phyloP scores from a whole-genome alignment of 1,140 invertebrate species.

The Pomacea maculata region DNA sequence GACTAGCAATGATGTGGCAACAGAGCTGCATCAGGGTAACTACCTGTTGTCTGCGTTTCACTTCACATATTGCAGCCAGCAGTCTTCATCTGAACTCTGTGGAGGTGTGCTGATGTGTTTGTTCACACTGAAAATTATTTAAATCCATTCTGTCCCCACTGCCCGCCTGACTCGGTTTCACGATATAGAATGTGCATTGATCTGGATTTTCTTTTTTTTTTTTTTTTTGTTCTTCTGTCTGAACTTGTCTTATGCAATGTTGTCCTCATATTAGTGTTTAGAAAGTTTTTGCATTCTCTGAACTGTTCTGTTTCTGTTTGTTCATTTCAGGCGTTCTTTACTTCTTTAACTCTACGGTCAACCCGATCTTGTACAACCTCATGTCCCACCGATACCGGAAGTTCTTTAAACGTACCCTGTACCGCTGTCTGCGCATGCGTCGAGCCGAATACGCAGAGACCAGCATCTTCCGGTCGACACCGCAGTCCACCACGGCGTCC shows the following conservation, averaged over 20 bases:
- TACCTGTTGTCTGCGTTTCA: too few relatives aligned
- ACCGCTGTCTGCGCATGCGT: constrained; percentile 30
- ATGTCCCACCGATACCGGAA: constrained; percentile 70
- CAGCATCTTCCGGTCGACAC: constrained; percentile 27
- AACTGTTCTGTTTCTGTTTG: constrained; percentile 3
- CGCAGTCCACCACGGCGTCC: constrained; percentile 19
- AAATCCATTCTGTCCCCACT: too few relatives aligned
- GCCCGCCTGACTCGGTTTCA: too few relatives aligned
- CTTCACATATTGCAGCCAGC: too few relatives aligned
- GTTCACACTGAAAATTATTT: too few relatives aligned
- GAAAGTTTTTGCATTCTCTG: too few relatives aligned
- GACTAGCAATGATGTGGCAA: too few relatives aligned
- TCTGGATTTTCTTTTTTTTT: neutral
- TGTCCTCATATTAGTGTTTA: neutral
- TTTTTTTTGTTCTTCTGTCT: neutral
- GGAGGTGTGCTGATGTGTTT: too few relatives aligned
- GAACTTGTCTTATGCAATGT: neutral
- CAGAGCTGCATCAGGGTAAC: too few relatives aligned
- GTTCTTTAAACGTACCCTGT: constrained; percentile 63
- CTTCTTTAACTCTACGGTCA: constrained; percentile 72
- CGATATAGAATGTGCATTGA: too few relatives aligned
- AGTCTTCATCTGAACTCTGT: too few relatives aligned
- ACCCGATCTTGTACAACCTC: constrained; percentile 71
- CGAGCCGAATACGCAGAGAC: constrained; percentile 20
- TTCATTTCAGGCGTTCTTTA: constrained; percentile 53